Base-by-base conservation (phyloP, 2,888 invertebrate genomes). In the Drosophila parthenogenetica region DNA sequence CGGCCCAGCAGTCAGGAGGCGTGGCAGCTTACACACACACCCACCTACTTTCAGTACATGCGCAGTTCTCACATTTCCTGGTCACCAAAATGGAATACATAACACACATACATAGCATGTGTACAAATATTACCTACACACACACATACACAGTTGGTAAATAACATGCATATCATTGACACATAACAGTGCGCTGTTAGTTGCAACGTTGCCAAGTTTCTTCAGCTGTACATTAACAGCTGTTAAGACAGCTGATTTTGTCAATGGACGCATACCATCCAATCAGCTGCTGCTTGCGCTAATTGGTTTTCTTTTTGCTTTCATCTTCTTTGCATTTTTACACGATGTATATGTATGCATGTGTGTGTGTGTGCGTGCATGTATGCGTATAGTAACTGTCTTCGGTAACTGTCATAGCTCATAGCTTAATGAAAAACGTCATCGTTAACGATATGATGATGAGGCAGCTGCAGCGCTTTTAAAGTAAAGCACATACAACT, bases 211-310 rank as follows among this genome's bases (percentile, higher is more conserved):
- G 80, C 61, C 74, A 48, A 39, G 59, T 14, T 63, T 61, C 64
- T 46, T 42, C 63, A 63, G 63, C 65, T 65, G 48, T 51, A 46
- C 40, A 35, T 69, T 79, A 68, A 68, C 81, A 71, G 59, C 81
- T 82, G 86, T 65, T 73, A 85, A 55, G 14, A 62, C 81, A 81
- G 86, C 86, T 81, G 80, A 39, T 49, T 46, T 42, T 17, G 39
- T 17, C 46, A 40, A 43, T 49, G 60, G 32, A 14, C 16, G 17
- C 19, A 32, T 14, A 22, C 51, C 11, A n/a, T 16, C 29, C 19
- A 48, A 57, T 69, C 75, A 75, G 75, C 75, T 75, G 75, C 19
- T 75, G 75, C 19, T 49, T 10, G 58, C 39, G 58, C 58, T 62
- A 62, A 77, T 69, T 48, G 45, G 40, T 25, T 54, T 46, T 16